Evolutionary conservation across 92 coral and sea anemone species (phyloP), one percentile per base, ranked within the genome.

Genomic region (Galaxea fascicularis): DNA sequence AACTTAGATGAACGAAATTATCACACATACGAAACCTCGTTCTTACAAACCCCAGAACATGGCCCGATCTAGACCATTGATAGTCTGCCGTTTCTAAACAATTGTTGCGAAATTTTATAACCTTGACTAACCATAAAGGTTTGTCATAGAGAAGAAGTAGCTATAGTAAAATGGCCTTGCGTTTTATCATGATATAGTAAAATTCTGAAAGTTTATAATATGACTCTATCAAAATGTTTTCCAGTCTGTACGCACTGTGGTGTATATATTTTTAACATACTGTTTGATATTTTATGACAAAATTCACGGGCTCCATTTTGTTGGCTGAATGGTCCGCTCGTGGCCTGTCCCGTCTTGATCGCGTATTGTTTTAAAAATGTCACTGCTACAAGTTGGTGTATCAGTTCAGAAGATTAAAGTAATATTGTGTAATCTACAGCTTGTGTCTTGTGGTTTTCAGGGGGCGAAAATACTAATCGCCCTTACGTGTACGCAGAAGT

Each of bases 201-300:
- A 79, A 66, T 49, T 49, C 84, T 18, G 22, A 51, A 71, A 79
- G 58, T 49, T 79, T 79, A 79, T 79, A 65, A 65, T 31, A 29
- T 79, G 84, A 30, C 49, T 79, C 74, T 79, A 41, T 78, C 18
- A 41, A 35, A 79, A 51, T 68, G 73, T 79, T 78, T 66, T 79
- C 45, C 74, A 65, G 51, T 54, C 64, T 27, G 59, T 78, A 45
- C 71, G 71, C 84, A 30, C 84, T 65, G 74, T 82, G 86, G 78
- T 82, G 86, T 82, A 82, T 56, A 82, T 82, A 82, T 82, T 82
- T 82, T 82, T 82, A 45, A 82, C 74, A 65, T 64, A 58, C 78
- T 67, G 77, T 82, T 80, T 69, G 86, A 82, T 70, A 82, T 82
- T 82, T 82, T 82, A 82, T 71, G 86, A 82, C 58, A 57, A 82